These are phyloP conservation scores for Trilocha varians DNA, from an alignment of 2,888 invertebrate genomes.

Conservation along the genomic window DNA sequence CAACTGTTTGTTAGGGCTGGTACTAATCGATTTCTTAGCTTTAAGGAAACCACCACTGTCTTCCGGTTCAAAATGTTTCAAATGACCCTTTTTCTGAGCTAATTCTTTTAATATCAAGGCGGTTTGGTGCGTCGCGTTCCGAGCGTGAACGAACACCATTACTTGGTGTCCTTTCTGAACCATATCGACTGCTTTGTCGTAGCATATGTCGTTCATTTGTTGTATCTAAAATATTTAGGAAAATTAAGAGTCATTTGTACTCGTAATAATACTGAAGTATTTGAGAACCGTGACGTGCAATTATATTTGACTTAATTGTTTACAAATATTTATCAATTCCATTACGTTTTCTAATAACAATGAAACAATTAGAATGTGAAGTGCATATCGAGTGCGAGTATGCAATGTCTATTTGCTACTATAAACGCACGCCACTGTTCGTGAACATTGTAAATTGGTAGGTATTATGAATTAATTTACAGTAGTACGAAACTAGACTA, in stretches of 20 bases:
- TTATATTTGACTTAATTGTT: too few species aligned
- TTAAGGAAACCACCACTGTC: conserved; percentile 76
- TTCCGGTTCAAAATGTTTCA: conserved; percentile 79
- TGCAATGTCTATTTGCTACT: too few species aligned
- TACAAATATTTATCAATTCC: too few species aligned
- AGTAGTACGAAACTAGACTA: too few species aligned
- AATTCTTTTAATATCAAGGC: conserved; percentile 88
- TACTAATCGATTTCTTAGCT: conserved; percentile 79
- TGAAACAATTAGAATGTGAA: too few species aligned
- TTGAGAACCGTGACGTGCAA: too few species aligned
- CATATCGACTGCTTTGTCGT: conserved; percentile 91
- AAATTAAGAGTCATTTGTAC: not conserved
- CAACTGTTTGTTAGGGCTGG: conserved; percentile 86
- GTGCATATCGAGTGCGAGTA: too few species aligned
- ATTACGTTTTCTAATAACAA: too few species aligned
- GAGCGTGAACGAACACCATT: conserved; percentile 98
- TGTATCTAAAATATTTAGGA: conserved; percentile 59
- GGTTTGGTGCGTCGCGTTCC: conserved; percentile 94
- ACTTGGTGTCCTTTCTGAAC: conserved; percentile 94
- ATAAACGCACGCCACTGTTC: too few species aligned
- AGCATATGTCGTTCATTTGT: conserved; percentile 93
- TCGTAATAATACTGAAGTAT: too few species aligned
- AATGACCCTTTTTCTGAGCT: conserved; percentile 82
- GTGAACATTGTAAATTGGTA: too few species aligned
- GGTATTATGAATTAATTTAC: too few species aligned